Conservation (phyloP, 2,888 invertebrate species). For the Heliconius sara region DNA sequence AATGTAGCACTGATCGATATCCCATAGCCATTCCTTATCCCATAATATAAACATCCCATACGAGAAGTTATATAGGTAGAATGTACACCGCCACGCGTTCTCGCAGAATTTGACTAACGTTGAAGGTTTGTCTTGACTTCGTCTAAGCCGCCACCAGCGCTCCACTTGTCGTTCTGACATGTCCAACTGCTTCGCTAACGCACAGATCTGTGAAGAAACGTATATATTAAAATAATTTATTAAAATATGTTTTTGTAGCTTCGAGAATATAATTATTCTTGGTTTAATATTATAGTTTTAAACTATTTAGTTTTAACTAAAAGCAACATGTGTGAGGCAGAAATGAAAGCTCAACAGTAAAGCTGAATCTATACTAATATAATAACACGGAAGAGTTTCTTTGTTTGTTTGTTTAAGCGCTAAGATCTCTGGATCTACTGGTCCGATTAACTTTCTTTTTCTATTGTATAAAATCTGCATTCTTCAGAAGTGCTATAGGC, state of each 20-base stretch:
- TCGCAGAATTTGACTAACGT: constrained; percentile 96
- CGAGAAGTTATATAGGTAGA: constrained; percentile 92
- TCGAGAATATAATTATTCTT: not conserved
- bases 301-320: not conserved
- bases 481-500: too few relatives aligned
- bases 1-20: constrained; percentile 94
- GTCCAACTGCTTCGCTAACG: constrained; percentile 92
- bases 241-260: too few relatives aligned
- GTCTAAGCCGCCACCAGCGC: constrained; percentile 94
- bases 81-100: constrained; percentile 95
- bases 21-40: constrained; percentile 98
- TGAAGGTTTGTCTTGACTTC: constrained; percentile 94
- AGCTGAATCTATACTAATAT: too few relatives aligned
- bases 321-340: not conserved
- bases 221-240: not conserved
- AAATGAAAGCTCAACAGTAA: not conserved
- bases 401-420: too few relatives aligned
- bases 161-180: constrained; percentile 94
- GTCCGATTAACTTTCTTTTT: too few relatives aligned
- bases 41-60: constrained; percentile 93
- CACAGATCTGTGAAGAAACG: constrained; percentile 80
- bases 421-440: too few relatives aligned
- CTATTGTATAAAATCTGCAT: too few relatives aligned
- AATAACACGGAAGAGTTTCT: too few relatives aligned
- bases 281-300: not conserved